phyloP scores from a whole-genome alignment of 2,888 invertebrate species.

The Himalopsyche kuldschensis region DNA sequence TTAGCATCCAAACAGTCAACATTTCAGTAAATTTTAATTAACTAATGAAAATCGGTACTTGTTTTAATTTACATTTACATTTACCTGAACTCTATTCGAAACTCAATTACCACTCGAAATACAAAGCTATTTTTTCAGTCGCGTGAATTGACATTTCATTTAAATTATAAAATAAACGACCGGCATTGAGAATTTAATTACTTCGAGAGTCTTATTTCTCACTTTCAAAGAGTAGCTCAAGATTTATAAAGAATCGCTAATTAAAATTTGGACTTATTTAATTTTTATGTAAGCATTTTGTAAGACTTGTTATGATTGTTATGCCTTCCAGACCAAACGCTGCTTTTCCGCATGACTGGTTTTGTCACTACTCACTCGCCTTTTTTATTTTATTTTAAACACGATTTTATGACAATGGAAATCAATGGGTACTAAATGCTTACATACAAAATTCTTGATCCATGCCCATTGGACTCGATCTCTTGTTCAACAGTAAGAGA shows the following conservation, averaged over 20 bases:
- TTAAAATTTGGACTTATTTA: not conserved
- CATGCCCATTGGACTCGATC: too few species aligned
- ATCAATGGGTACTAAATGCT: too few species aligned
- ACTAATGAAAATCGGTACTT: not conserved
- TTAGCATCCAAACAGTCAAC: not conserved
- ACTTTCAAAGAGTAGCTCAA: not conserved
- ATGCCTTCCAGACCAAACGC: too few species aligned
- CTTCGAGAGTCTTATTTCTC: not conserved
- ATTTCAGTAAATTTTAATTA: not conserved
- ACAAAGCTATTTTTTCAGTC: not conserved
- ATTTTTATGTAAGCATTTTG: too few species aligned
- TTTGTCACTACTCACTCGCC: too few species aligned
- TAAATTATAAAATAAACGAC: not conserved
- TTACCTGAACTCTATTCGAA: not conserved
- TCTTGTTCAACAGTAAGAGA: too few species aligned
- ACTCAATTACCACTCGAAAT: not conserved
- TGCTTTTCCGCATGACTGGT: too few species aligned
- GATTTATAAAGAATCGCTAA: not conserved
- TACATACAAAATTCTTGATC: too few species aligned
- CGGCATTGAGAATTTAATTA: not conserved
- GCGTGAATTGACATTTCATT: not conserved
- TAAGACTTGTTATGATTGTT: too few species aligned
- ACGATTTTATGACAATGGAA: too few species aligned
- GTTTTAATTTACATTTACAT: not conserved
- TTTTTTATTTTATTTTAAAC: too few species aligned